Percentiles rank a stretch among this genome's conserved stretches.
phyloP scores from a whole-genome alignment of 2,888 invertebrate species.

The Xestia rhomboidea region DNA sequence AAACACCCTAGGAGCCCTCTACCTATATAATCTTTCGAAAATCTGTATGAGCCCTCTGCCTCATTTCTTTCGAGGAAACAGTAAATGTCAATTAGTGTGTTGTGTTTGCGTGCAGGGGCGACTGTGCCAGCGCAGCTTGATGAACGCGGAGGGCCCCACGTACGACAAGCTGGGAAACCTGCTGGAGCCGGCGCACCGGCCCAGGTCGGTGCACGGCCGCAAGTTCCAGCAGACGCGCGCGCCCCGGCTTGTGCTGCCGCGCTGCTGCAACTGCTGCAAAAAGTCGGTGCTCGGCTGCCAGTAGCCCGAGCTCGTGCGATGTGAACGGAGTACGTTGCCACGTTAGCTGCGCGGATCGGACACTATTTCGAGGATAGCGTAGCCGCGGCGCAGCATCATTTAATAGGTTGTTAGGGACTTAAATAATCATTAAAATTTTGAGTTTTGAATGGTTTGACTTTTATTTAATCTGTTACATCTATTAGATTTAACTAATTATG shows the following conservation, averaged over 20 bases:
- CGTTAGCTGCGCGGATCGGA: neutral
- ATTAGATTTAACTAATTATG: neutral
- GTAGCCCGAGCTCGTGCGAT: neutral
- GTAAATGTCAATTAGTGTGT: no score
- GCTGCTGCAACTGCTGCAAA: constrained; percentile 86
- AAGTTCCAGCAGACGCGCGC: constrained; percentile 67
- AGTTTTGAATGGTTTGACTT: neutral
- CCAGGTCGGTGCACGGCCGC: constrained; percentile 19
- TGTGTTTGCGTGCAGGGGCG: constrained; percentile 68
- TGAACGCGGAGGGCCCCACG: constrained; percentile 70
- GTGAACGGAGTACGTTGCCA: neutral
- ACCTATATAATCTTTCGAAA: neutral
- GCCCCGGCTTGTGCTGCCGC: constrained; percentile 74
- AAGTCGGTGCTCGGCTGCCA: constrained; percentile 85
- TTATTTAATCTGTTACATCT: neutral
- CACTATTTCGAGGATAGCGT: neutral
- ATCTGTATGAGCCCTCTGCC: neutral
- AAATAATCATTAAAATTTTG: neutral
- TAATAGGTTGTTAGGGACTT: neutral
- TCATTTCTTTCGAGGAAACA: neutral
- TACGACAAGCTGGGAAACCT: constrained; percentile 58
- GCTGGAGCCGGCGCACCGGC: constrained; percentile 67
- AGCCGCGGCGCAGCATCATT: neutral
- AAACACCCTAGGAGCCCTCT: neutral
- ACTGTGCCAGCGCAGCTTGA: constrained; percentile 80